Conservation (phyloP, 2,888 invertebrate species). For the Polydrusus tereticollis region DNA sequence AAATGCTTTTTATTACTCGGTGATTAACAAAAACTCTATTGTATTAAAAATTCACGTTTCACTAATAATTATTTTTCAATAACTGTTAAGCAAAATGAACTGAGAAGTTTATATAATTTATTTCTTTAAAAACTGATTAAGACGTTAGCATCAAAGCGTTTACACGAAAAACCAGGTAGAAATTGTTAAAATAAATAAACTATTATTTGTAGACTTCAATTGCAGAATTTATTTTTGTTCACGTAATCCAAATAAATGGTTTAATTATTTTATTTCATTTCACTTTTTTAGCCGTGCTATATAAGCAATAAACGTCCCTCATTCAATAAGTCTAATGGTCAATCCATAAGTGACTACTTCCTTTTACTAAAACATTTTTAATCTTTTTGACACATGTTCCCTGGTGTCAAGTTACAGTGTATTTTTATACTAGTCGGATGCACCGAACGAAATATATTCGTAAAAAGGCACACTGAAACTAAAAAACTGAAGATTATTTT, state of each 20-base stretch:
- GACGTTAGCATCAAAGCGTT: not conserved
- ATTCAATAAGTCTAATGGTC: conserved; percentile 12
- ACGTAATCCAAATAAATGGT: not conserved
- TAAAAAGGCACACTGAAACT: not conserved
- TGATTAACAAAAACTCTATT: too few species aligned
- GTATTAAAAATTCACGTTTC: too few species aligned
- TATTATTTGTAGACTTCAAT: not conserved
- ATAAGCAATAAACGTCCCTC: conserved; percentile 1
- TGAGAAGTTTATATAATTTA: not conserved
- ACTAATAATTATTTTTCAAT: too few species aligned
- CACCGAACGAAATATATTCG: conserved; percentile 5
- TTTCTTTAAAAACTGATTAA: not conserved
- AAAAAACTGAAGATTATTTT: not conserved
- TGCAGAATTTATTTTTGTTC: not conserved
- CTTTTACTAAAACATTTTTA: conserved; percentile 29
- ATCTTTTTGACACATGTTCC: conserved; percentile 37
- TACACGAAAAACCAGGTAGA: not conserved
- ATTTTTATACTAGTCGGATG: conserved; percentile 26
- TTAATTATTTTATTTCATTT: not conserved
- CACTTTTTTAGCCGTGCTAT: not conserved
- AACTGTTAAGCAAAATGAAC: too few species aligned
- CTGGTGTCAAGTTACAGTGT: conserved; percentile 26
- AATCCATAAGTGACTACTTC: conserved; percentile 26
- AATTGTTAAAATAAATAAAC: not conserved
- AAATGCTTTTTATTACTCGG: too few species aligned